A percentile compares a stretch with the other conserved stretches of the same genome.
Evolutionary conservation across 2,888 invertebrate species (phyloP).

Genomic region (Noctua janthina): DNA sequence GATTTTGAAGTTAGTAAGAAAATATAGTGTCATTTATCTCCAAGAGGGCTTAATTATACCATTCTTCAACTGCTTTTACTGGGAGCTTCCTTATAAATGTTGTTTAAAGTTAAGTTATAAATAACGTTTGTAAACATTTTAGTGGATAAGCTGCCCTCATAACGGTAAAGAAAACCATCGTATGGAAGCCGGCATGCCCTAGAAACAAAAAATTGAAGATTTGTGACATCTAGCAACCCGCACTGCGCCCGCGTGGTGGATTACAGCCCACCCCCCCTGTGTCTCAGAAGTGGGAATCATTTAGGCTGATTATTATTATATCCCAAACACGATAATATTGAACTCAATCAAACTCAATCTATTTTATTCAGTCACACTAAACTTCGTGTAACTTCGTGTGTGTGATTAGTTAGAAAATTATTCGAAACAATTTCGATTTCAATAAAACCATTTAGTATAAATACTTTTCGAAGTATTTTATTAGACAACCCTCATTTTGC

Average conservation of each 20-base stretch:
- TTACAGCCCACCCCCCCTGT: not conserved
- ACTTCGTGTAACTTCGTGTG: not conserved
- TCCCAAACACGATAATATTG: not conserved
- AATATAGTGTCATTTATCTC: not conserved
- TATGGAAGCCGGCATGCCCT: not conserved
- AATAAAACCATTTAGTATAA: not conserved
- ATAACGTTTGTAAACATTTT: not conserved
- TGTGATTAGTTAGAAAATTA: not conserved
- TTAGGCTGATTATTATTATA: not conserved
- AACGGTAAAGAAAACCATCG: not conserved
- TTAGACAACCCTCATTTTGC: not conserved
- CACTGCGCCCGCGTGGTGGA: not conserved
- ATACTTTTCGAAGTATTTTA: not conserved
- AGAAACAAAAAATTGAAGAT: not conserved
- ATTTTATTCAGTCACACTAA: not conserved
- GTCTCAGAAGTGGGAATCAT: not conserved
- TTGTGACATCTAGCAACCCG: not conserved
- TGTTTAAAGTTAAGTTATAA: not conserved
- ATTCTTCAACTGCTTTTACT: not conserved
- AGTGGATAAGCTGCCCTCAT: not conserved
- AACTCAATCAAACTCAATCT: not conserved
- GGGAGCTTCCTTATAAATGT: not conserved
- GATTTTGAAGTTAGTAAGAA: not conserved
- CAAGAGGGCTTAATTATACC: not conserved
- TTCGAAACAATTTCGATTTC: not conserved